These are phyloP conservation scores for Keiferia lycopersicella DNA, from an alignment of 2,888 invertebrate genomes.

Conservation along the genomic window DNA sequence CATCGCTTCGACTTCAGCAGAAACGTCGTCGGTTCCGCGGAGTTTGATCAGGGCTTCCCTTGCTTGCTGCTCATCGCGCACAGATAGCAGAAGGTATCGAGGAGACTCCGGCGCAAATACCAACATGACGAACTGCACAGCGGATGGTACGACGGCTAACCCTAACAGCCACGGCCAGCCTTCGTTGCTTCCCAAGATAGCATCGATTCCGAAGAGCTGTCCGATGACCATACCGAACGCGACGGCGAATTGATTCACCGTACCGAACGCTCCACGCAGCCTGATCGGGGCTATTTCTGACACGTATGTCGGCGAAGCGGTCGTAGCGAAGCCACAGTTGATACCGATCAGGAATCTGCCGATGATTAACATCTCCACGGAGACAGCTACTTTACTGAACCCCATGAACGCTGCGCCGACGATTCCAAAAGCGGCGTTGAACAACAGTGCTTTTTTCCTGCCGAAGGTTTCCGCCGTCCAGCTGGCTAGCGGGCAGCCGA, in stretches of 20 bases:
- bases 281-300: slow-evolving; percentile 72
- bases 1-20: slow-evolving; percentile 76
- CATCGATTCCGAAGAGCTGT: slow-evolving; percentile 73
- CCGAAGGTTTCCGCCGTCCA: slow-evolving; percentile 86
- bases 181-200: slow-evolving; percentile 67
- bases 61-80: slow-evolving; percentile 66
- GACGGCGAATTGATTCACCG: slow-evolving; percentile 75
- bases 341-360: slow-evolving; percentile 88
- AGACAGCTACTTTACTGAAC: slow-evolving; percentile 82
- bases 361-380: slow-evolving; percentile 86
- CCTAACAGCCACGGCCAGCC: slow-evolving; percentile 77
- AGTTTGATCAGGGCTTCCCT: slow-evolving; percentile 60
- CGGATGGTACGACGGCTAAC: slow-evolving; percentile 66
- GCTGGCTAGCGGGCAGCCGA: slow-evolving; percentile 88
- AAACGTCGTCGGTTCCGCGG: slow-evolving; percentile 64
- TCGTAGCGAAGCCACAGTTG: slow-evolving; percentile 84
- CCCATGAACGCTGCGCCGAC: slow-evolving; percentile 85
- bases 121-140: slow-evolving; percentile 65
- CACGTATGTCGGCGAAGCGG: slow-evolving; percentile 76
- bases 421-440: slow-evolving; percentile 84
- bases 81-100: slow-evolving; percentile 65
- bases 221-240: slow-evolving; percentile 69
- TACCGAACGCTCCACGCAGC: slow-evolving; percentile 74
- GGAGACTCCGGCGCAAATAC: slow-evolving; percentile 73
- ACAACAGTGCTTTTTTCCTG: slow-evolving; percentile 83